Evolutionary conservation across 2,797 vertebrate genomes (phyloP).

Genomic region (Argyrosomus regius): DNA sequence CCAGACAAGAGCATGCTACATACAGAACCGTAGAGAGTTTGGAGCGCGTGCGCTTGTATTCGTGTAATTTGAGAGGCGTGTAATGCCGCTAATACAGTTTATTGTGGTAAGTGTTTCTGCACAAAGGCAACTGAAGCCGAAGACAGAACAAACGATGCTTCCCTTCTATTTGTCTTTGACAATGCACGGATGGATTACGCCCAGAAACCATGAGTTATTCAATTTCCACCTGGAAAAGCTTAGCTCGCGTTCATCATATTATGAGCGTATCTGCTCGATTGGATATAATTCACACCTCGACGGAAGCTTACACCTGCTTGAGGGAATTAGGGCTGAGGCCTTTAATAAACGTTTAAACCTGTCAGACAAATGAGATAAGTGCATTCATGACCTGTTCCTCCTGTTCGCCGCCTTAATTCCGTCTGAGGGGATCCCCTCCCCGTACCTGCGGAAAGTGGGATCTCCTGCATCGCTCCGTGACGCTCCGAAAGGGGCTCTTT

Average conservation of each 20-base stretch:
- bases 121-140: slow-evolving; percentile 43
- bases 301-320: slow-evolving; percentile 89
- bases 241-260: slow-evolving; percentile 81
- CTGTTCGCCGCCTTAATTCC: slow-evolving; percentile 83
- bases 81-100: slow-evolving; percentile 63
- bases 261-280: slow-evolving; percentile 84
- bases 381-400: slow-evolving; percentile 80
- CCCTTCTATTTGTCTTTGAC: slow-evolving; percentile 73
- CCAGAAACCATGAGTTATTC: slow-evolving; percentile 85
- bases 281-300: slow-evolving; percentile 85
- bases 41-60: slow-evolving; percentile 40
- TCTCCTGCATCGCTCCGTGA: slow-evolving; percentile 4
- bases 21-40: slow-evolving; percentile 18
- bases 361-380: slow-evolving; percentile 87
- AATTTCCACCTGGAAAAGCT: slow-evolving; percentile 87
- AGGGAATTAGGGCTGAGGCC: slow-evolving; percentile 85
- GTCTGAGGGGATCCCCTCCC: slow-evolving; percentile 68
- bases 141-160: slow-evolving; percentile 55
- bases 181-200: slow-evolving; percentile 79
- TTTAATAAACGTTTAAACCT: slow-evolving; percentile 87
- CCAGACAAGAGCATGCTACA: slow-evolving; percentile 2
- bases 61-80: slow-evolving; percentile 50
- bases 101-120: slow-evolving; percentile 41
- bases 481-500: slow-evolving; percentile 20
- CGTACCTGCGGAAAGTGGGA: slow-evolving; percentile 74